Conservation (phyloP, 2,888 invertebrate genomes). For the Drosophila lutescens region DNA sequence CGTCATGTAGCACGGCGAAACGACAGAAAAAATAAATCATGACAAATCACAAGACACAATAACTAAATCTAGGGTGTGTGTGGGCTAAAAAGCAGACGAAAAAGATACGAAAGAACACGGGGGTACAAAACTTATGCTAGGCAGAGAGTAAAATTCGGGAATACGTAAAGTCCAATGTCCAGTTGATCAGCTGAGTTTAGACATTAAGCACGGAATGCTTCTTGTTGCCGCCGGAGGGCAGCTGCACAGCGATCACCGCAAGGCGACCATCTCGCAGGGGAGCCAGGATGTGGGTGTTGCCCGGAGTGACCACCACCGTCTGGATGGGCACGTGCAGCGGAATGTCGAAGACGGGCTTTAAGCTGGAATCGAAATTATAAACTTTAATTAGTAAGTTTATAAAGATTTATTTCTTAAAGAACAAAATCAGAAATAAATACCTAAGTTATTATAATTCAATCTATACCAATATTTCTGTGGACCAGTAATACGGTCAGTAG, state of each 20-base stretch:
- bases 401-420: no score
- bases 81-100: conserved; percentile 4
- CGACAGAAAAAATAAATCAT: conserved; percentile 21
- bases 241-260: conserved; percentile 85
- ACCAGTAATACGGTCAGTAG: no score
- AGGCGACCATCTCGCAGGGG: conserved; percentile 86
- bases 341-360: conserved; percentile 85
- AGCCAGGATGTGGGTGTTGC: conserved; percentile 86
- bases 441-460: no score
- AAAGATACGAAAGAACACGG: background rate
- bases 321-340: conserved; percentile 85
- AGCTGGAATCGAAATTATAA: conserved; percentile 64
- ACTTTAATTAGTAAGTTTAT: background rate
- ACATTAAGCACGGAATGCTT: conserved; percentile 84
- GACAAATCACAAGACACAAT: conserved; percentile 39
- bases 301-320: conserved; percentile 85
- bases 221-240: conserved; percentile 79
- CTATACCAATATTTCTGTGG: no score
- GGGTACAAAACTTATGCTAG: conserved; percentile 16
- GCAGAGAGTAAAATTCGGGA: conserved; percentile 25
- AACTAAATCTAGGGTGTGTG: conserved; percentile 16
- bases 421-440: no score
- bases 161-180: conserved; percentile 1
- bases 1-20: conserved; percentile 28
- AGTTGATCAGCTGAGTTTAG: conserved; percentile 48